Conservation (phyloP, 1,140 invertebrate genomes). For the Drosophila obscura region DNA sequence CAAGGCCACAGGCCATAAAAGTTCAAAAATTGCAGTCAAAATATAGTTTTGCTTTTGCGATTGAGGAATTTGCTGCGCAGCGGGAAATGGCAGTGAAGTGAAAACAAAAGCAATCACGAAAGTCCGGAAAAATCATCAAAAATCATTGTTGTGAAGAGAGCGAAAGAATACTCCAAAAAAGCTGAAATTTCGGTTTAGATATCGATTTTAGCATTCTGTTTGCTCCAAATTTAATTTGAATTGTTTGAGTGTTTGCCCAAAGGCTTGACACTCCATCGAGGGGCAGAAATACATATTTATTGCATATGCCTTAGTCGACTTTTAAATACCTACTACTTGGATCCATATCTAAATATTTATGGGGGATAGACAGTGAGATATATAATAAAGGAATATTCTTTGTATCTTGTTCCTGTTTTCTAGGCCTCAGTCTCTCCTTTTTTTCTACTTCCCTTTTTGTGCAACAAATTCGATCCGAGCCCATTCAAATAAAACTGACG, state of each 20-base stretch:
- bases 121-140: conserved; percentile 29
- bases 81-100: conserved; percentile 15
- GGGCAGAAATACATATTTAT: too few relatives aligned
- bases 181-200: neutral
- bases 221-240: conserved; percentile 12
- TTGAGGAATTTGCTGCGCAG: conserved; percentile 21
- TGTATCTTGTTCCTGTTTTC: too few relatives aligned
- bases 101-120: conserved; percentile 34
- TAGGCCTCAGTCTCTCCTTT: neutral
- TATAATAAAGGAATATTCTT: too few relatives aligned
- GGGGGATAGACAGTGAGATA: too few relatives aligned
- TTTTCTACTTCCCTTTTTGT: neutral
- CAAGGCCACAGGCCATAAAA: conserved; percentile 47
- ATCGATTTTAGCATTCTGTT: conserved; percentile 13
- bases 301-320: too few relatives aligned
- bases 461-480: conserved; percentile 13
- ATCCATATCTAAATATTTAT: too few relatives aligned
- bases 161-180: too few relatives aligned
- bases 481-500: conserved; percentile 52
- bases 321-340: too few relatives aligned
- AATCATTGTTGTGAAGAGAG: conserved; percentile 2
- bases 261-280: conserved; percentile 30
- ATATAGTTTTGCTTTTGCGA: conserved; percentile 26
- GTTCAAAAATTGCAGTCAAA: conserved; percentile 61
- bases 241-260: conserved; percentile 32